phyloP scores from a whole-genome alignment of 2,113 vertebrate species.

The Campylorhamphus procurvoides region DNA sequence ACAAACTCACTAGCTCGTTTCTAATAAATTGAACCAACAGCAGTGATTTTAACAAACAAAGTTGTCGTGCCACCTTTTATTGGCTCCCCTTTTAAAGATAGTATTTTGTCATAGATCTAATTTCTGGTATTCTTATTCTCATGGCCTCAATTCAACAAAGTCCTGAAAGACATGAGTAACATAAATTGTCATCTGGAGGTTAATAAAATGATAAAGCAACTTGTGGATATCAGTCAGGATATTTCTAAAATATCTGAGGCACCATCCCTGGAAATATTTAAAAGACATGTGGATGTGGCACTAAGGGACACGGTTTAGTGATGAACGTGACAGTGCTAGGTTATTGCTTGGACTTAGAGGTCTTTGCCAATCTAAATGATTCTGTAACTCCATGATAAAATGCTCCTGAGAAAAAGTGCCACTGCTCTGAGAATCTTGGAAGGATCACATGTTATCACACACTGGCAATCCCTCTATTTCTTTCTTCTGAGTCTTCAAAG shows the following conservation, averaged over 20 bases:
- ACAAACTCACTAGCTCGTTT: background rate
- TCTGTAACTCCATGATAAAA: background rate
- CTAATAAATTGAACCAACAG: background rate
- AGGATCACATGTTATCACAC: background rate
- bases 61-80: background rate
- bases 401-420: background rate
- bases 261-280: background rate
- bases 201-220: background rate
- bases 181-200: background rate
- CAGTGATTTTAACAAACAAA: background rate
- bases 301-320: background rate
- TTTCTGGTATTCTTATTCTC: background rate
- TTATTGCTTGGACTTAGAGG: background rate
- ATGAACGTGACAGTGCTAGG: background rate
- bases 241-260: background rate
- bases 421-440: background rate
- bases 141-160: background rate
- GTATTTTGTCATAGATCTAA: background rate
- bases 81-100: background rate
- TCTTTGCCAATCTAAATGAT: background rate
- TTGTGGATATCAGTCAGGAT: background rate
- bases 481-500: background rate
- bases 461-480: background rate
- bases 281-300: rapidly evolving
- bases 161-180: background rate